These are phyloP conservation scores for Mixornis gularis DNA, from an alignment of 2,113 vertebrate species.

Conservation along the genomic window DNA sequence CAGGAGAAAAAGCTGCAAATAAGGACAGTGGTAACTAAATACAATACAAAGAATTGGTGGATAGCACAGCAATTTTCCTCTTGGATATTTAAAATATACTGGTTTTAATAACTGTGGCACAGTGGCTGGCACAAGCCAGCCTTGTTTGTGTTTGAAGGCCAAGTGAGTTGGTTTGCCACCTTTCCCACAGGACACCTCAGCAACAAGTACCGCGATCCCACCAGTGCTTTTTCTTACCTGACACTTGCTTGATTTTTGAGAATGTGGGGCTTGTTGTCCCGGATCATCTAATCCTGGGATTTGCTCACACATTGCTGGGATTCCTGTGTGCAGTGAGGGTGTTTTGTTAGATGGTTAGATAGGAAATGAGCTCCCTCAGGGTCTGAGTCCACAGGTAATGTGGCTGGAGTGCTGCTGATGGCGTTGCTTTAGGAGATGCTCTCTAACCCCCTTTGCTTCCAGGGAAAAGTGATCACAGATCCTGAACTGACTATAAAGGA, in stretches of 20 bases:
- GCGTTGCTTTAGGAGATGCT: neutral
- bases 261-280: neutral
- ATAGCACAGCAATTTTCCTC: neutral
- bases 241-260: neutral
- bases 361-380: neutral
- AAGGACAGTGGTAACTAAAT: neutral
- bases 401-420: neutral
- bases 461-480: neutral
- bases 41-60: neutral
- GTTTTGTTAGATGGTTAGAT: neutral
- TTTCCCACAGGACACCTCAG: neutral
- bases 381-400: neutral
- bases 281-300: neutral
- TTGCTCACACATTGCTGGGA: rapidly evolving
- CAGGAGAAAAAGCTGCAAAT: neutral
- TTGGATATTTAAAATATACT: neutral
- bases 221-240: neutral
- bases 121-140: neutral
- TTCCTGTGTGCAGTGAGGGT: neutral
- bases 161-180: neutral
- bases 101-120: neutral
- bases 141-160: neutral
- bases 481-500: neutral
- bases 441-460: neutral
- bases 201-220: neutral